phyloP scores from a whole-genome alignment of 2,113 vertebrate genomes.

The Mesitornis unicolor region DNA sequence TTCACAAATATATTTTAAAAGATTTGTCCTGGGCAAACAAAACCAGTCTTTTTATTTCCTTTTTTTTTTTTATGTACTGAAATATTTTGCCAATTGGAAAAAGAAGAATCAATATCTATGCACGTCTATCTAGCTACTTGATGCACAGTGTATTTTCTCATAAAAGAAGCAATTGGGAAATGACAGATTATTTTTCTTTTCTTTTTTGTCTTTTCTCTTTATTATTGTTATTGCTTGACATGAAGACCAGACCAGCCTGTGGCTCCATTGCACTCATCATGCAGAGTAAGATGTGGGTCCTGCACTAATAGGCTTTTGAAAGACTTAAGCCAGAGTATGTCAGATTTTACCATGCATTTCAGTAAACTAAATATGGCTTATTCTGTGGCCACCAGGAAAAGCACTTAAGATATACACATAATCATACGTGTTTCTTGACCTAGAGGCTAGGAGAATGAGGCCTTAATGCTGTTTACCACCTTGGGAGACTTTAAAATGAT shows the following conservation, averaged over 20 bases:
- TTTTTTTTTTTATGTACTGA: not conserved
- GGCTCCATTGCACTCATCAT: not conserved
- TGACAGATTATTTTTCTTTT: not conserved
- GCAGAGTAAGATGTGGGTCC: not conserved
- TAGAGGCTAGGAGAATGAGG: not conserved
- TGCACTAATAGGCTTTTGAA: not conserved
- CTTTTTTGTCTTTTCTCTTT: not conserved
- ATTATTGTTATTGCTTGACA: not conserved
- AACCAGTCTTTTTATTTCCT: not conserved
- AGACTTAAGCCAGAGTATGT: not conserved
- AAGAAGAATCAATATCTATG: not conserved
- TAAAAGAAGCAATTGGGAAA: not conserved
- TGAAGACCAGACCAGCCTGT: not conserved
- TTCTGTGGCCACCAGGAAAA: conserved; percentile 23
- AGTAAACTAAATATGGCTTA: not conserved
- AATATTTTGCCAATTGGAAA: not conserved
- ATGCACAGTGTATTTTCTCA: not conserved
- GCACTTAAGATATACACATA: not conserved
- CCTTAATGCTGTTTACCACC: conserved; percentile 63
- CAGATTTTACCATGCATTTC: not conserved
- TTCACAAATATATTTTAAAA: not conserved
- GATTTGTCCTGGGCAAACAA: not conserved
- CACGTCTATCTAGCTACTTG: not conserved
- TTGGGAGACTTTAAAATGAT: conserved; percentile 54
- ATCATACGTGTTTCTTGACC: conserved; percentile 3